A percentile compares a stretch with the other conserved stretches of the same genome.
These are phyloP conservation scores for Emys orbicularis DNA, from an alignment of 2,797 vertebrate species.

Conservation along the genomic window DNA sequence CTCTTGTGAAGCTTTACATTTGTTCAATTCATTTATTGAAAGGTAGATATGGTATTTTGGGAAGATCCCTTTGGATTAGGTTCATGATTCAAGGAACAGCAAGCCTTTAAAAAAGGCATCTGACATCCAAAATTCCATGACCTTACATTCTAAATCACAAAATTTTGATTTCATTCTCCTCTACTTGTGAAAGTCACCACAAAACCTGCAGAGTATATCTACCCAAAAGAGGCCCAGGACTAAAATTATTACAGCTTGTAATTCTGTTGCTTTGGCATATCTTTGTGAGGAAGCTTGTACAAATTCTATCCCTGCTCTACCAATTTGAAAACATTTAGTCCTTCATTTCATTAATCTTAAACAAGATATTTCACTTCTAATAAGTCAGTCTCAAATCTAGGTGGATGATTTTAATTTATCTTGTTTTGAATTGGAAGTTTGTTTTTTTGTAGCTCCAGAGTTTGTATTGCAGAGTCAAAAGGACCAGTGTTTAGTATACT, in stretches of 20 bases:
- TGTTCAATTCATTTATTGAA: neutral
- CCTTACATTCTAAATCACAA: neutral
- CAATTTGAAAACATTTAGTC: neutral
- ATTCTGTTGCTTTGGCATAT: slow-evolving; percentile 46
- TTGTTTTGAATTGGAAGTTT: slow-evolving; percentile 36
- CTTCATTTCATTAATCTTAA: neutral
- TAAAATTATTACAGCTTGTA: neutral
- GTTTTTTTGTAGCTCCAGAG: slow-evolving; percentile 50
- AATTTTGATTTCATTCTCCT: neutral
- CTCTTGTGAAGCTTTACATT: neutral
- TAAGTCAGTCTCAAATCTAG: neutral
- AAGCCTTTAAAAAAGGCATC: neutral
- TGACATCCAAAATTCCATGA: neutral
- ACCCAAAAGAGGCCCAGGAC: neutral
- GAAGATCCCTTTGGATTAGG: slow-evolving; percentile 4
- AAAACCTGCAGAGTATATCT: neutral
- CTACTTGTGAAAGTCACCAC: neutral
- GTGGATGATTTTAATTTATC: neutral
- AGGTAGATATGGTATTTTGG: neutral
- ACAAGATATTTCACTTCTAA: neutral
- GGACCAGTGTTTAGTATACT: slow-evolving; percentile 67
- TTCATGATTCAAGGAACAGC: neutral
- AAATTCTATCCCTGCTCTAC: neutral
- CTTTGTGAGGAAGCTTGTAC: neutral
- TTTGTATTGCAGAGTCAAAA: slow-evolving; percentile 70